Base-by-base conservation (phyloP, 2,113 vertebrate species). In the Elephas maximus region DNA sequence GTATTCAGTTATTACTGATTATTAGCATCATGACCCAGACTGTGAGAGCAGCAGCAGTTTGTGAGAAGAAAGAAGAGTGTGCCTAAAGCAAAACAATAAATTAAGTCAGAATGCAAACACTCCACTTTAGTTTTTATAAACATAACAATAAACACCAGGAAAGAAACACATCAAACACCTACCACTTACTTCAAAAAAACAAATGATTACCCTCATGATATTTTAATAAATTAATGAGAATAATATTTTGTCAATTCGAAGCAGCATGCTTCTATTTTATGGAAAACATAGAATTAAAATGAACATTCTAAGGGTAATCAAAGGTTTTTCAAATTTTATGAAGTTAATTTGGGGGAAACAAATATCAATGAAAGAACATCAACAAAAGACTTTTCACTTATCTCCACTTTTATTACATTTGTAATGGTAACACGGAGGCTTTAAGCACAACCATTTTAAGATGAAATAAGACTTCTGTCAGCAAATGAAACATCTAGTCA, bases 231-330 rank as follows among this genome's bases (percentile, higher is more conserved):
- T 81, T 84, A 85, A 86, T 44, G 28, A 92, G 73, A 86, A 41
- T 51, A 88, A 44, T 90, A 88, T 88, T 91, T 96, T 65, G 53
- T 95, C 79, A 86, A 14, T 60, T 93, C 30, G n/a, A 92, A 95
- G 37, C 24, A 88, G 23, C 33, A 65, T 21, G 15, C 18, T 53
- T 96, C 93, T 92, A 80, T 93, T 89, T 95, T 95, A 88, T 90
- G 26, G 12, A 81, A 95, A 84, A 5, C 33, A 45, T 8, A 78
- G 33, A 84, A 45, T 89, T 48, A 78, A 94, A 94, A 90, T 78
- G n/a, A 97, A 69, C 28, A 65, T 67, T 87, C 30, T 57, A 45
- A 73, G 28, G 26, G 2, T 44, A 90, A 86, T 87, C 48, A 94
- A 85, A 95, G 17, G 4, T 48, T 91, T 51, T 21, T 23, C 2